phyloP scores from a whole-genome alignment of 1,140 invertebrate genomes.

The Drosophila sp. region DNA sequence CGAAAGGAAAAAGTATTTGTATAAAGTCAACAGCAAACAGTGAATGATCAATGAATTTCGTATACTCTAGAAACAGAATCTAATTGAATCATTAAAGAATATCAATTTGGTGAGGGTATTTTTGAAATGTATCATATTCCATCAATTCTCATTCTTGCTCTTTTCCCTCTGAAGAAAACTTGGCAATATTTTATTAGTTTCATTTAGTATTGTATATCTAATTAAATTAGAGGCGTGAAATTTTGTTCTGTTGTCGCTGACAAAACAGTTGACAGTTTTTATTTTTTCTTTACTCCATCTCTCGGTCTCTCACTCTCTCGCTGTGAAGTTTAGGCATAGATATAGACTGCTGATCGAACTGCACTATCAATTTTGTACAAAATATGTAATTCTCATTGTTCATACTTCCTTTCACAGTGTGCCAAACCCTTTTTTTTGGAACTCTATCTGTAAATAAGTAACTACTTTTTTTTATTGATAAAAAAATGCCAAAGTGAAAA shows the following conservation, averaged over 20 bases:
- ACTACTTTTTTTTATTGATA: no score
- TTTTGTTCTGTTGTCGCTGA: slow-evolving; percentile 20
- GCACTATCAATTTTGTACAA: neutral
- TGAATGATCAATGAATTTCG: neutral
- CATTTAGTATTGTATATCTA: slow-evolving; percentile 52
- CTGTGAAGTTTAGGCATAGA: no score
- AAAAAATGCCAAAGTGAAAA: neutral
- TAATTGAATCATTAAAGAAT: neutral
- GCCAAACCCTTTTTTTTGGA: no score
- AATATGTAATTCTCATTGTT: neutral
- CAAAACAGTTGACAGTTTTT: slow-evolving; percentile 49
- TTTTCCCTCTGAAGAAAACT: slow-evolving; percentile 17
- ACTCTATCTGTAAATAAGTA: no score
- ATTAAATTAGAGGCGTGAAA: slow-evolving; percentile 66
- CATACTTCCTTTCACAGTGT: neutral
- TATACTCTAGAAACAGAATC: neutral
- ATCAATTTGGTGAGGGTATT: neutral
- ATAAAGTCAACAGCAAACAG: neutral
- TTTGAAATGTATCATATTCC: neutral
- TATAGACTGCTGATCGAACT: no score
- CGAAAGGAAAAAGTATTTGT: neutral
- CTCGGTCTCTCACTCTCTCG: slow-evolving; percentile 5
- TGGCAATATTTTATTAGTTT: slow-evolving; percentile 54
- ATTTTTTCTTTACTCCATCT: slow-evolving; percentile 13
- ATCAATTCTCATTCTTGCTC: neutral